Evolutionary conservation across 2,888 invertebrate genomes (phyloP).

Genomic region (Schrankia costaestrigalis): DNA sequence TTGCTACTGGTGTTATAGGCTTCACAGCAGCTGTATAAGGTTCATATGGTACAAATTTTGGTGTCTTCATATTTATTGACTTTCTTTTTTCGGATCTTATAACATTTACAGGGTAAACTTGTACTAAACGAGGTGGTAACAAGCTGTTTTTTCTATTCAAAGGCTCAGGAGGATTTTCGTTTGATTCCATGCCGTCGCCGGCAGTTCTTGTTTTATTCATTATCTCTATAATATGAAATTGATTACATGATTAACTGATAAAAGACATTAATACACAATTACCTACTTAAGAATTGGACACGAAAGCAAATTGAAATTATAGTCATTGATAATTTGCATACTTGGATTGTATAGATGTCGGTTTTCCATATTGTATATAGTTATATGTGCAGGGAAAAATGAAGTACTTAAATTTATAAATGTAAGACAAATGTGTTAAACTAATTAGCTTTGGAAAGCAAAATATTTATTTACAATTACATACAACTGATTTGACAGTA

Average conservation of each 20-base stretch:
- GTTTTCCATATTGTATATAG: constrained; percentile 45
- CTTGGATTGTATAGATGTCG: constrained; percentile 45
- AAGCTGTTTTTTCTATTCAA: constrained; percentile 45
- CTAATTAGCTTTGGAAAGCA: no score
- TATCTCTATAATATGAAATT: constrained; percentile 48
- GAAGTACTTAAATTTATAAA: neutral
- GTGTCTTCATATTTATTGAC: constrained; percentile 82
- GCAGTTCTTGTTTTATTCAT: constrained; percentile 81
- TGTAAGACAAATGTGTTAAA: no score
- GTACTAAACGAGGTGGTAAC: constrained; percentile 55
- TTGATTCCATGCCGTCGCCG: constrained; percentile 89
- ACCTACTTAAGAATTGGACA: constrained; percentile 15
- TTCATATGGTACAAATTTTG: constrained; percentile 93
- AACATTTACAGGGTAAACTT: constrained; percentile 81
- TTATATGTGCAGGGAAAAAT: no score
- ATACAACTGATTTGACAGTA: no score
- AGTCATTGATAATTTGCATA: constrained; percentile 36
- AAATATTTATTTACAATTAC: no score
- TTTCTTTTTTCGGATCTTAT: constrained; percentile 79
- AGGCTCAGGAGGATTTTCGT: constrained; percentile 54
- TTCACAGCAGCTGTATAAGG: constrained; percentile 93
- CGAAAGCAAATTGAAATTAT: constrained; percentile 15
- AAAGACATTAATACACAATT: constrained; percentile 13
- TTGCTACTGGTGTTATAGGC: constrained; percentile 83
- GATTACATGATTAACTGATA: constrained; percentile 10